Conservation (phyloP, 1,140 invertebrate genomes). For the Coenobita brevimanus region DNA sequence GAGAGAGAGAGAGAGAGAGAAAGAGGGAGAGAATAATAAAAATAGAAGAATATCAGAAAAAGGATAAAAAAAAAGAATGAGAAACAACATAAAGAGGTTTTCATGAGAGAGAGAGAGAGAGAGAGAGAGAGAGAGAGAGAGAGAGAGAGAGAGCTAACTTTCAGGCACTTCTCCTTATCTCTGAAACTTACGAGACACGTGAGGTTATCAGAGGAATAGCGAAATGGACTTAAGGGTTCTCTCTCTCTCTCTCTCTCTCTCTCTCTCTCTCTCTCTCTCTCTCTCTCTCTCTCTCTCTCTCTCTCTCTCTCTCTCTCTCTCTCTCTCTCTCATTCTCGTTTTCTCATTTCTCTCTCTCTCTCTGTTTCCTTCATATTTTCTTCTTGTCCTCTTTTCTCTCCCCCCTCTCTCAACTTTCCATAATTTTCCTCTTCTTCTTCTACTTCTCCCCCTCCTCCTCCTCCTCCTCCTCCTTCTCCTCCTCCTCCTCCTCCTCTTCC, state of each 20-base stretch:
- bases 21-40: no score
- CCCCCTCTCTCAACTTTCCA: background rate
- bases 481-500: background rate
- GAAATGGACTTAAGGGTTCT: no score
- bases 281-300: background rate
- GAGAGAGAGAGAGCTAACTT: no score
- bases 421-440: background rate
- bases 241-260: no score
- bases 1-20: no score
- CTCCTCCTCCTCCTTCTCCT: background rate
- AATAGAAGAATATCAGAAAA: no score
- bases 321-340: background rate
- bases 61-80: no score
- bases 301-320: background rate
- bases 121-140: no score
- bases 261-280: constrained; percentile 17
- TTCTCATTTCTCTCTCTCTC: background rate
- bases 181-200: background rate
- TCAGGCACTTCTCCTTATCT: background rate
- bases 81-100: no score
- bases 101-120: no score
- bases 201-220: no score
- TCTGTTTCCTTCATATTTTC: background rate
- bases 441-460: background rate
- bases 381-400: no score